Percentiles rank a stretch among this genome's conserved stretches.
phyloP scores from a whole-genome alignment of 1,140 invertebrate species.

The Lepidurus arcticus region DNA sequence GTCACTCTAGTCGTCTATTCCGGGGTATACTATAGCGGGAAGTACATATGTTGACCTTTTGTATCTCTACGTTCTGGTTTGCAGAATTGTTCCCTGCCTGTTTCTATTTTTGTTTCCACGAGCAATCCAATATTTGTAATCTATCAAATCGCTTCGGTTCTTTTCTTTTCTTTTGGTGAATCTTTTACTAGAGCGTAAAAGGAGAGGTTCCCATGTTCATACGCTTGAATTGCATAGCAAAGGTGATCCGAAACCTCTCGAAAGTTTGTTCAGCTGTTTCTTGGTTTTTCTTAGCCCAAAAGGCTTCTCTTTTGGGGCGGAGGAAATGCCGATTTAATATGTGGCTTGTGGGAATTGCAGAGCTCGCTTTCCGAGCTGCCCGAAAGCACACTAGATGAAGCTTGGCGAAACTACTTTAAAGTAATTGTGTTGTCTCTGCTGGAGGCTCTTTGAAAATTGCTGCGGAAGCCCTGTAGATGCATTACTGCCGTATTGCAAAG shows the following conservation, averaged over 20 bases:
- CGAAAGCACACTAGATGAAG: not conserved
- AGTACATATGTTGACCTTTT: no score
- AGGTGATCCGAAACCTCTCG: not conserved
- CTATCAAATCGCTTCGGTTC: no score
- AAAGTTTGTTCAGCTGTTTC: constrained; percentile 11
- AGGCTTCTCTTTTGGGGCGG: not conserved
- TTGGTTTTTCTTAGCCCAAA: not conserved
- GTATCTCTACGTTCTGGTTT: no score
- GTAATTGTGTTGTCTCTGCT: not conserved
- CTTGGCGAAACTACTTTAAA: not conserved
- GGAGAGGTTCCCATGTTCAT: not conserved
- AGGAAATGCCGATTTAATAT: not conserved
- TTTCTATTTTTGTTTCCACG: no score
- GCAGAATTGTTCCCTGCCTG: no score
- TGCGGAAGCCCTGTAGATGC: no score
- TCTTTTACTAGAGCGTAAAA: not conserved
- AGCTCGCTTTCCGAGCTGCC: not conserved
- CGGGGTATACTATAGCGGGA: no score
- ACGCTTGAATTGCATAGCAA: not conserved
- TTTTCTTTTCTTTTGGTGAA: not conserved
- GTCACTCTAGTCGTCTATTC: no score
- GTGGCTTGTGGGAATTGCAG: constrained; percentile 10
- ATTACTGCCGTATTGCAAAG: no score
- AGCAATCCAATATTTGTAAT: no score
- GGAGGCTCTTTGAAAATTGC: no score